A percentile compares a stretch with the other conserved stretches of the same genome.
Evolutionary conservation across 2,888 invertebrate genomes (phyloP).

Genomic region (Augochlorella aurata): DNA sequence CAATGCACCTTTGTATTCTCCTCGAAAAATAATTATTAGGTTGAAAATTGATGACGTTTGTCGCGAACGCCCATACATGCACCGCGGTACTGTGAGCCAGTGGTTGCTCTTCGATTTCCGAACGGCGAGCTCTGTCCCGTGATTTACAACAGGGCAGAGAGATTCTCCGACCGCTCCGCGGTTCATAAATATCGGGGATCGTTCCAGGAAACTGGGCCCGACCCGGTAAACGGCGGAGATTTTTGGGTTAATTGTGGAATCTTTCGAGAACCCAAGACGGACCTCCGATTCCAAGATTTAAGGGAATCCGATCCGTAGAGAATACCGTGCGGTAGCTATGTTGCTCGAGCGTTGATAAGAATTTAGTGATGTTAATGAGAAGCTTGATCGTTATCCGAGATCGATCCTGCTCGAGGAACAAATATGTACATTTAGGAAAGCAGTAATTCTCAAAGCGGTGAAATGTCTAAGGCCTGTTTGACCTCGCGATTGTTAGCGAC

Average conservation of each 20-base stretch:
- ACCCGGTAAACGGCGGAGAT: background rate
- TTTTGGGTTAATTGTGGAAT: constrained; percentile 47
- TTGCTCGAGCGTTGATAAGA: background rate
- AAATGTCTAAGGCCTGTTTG: constrained; percentile 4
- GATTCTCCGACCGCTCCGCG: constrained; percentile 27
- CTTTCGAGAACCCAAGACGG: background rate
- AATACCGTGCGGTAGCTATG: background rate
- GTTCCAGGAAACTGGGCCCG: constrained; percentile 31
- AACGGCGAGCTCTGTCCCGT: constrained; percentile 28
- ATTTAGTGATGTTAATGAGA: background rate
- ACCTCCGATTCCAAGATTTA: background rate
- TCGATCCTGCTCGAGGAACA: background rate
- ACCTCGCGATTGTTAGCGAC: constrained; percentile 67
- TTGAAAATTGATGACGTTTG: no score
- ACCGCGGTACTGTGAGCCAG: background rate
- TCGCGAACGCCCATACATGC: no score
- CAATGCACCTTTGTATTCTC: no score
- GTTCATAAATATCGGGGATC: constrained; percentile 46
- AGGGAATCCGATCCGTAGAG: background rate
- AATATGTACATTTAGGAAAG: background rate
- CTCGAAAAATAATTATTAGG: no score
- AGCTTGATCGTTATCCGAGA: background rate
- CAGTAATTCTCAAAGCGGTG: background rate
- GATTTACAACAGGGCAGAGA: constrained; percentile 35
- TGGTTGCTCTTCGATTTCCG: constrained; percentile 25